Base-by-base conservation (phyloP, 2,797 vertebrate species). In the Anabacerthia variegaticeps region DNA sequence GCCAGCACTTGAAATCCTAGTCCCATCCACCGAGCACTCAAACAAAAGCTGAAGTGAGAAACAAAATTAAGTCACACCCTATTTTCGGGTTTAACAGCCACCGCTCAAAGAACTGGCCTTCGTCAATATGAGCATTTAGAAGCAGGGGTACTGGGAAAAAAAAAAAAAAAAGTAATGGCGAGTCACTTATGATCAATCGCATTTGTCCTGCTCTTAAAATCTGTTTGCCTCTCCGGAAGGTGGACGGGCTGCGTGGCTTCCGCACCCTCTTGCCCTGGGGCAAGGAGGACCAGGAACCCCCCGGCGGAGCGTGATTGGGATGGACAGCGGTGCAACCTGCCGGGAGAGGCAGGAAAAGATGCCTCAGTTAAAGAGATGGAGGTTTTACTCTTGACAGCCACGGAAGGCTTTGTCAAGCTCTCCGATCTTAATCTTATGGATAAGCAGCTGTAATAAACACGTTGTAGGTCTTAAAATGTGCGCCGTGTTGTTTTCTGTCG, bases 1-100 rank as follows among this genome's bases (percentile, higher is more conserved):
- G 39, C 27, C 23, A 27, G 55, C 23, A 52, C 74, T 48, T 21
- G 55, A 65, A 91, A 73, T 58, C 65, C 27, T 58, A 52, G 9
- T 39, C 52, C 41, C 19, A 30, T 62, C 51, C 77, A 48, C 41
- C 6, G 3, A 82, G 19, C 44, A 2, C 66, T 55, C 88, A 26
- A 55, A 87, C 67, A 63, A 89, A 90, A 76, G 24, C 34, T 46
- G 61, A 91, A 92, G 66, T 23, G 52, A 87, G 74, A 95, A 95
- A 87, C 14, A 8, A 43, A 71, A 74, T 18, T 15, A 44, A 89
- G 20, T 23, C 43, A 4, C 58, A 78, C 66, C 37, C 27, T 14
- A 14, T 34, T 41, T n/a, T 19, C 1, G 9, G 9, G 4, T 55
- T 74, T 65, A 83, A 74, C 44, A 58, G 20, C 5, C 65, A 1